A percentile compares a stretch with the other conserved stretches of the same genome.
Evolutionary conservation across 2,888 invertebrate genomes (phyloP).

Genomic region (Ophion costatus): DNA sequence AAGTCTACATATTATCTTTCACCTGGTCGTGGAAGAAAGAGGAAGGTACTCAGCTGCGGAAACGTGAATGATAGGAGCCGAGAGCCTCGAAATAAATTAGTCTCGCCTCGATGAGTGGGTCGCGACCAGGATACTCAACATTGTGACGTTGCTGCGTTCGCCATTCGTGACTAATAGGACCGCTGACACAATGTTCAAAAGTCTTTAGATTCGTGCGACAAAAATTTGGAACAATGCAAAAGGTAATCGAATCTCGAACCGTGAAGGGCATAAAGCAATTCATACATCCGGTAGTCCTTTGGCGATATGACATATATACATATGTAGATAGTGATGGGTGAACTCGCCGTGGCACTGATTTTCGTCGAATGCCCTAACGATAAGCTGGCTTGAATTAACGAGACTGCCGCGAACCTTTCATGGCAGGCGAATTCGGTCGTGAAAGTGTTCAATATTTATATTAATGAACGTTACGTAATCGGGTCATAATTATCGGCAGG

Average conservation of each 20-base stretch:
- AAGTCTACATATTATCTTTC: constrained; percentile 7
- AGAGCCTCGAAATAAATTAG: constrained; percentile 54
- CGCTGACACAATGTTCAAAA: constrained; percentile 25
- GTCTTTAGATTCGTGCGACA: not conserved
- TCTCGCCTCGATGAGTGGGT: constrained; percentile 40
- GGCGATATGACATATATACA: not conserved
- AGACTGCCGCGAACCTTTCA: not conserved
- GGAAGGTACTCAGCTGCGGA: constrained; percentile 17
- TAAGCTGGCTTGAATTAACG: not conserved
- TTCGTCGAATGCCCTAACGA: not conserved
- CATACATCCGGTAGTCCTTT: constrained; percentile 32
- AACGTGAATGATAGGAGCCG: constrained; percentile 4
- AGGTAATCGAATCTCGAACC: constrained; percentile 29
- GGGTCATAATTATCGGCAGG: constrained; percentile 40
- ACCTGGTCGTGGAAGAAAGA: constrained; percentile 1
- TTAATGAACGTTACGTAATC: constrained; percentile 51
- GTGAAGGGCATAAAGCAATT: constrained; percentile 46
- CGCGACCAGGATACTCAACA: constrained; percentile 25
- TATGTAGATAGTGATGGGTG: not conserved
- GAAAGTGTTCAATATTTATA: not conserved
- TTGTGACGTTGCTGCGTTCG: constrained; percentile 7
- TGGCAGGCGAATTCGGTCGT: not conserved
- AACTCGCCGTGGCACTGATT: constrained; percentile 1
- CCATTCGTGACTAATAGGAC: constrained; percentile 2
- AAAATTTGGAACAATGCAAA: constrained; percentile 37